phyloP scores from a whole-genome alignment of 2,113 vertebrate species.

The Caranx ignobilis region DNA sequence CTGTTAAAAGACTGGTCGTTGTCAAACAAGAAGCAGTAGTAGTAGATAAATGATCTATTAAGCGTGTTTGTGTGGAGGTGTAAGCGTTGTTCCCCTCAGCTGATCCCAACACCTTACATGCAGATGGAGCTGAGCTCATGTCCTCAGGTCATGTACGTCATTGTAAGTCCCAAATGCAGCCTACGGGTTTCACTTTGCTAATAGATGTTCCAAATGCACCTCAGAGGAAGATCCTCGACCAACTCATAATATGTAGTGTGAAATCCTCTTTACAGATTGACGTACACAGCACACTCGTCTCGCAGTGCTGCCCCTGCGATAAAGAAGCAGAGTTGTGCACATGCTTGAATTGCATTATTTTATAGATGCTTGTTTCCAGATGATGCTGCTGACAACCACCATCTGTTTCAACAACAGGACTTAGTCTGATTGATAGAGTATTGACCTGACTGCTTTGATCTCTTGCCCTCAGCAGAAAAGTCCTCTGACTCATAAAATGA shows the following conservation, averaged over 20 bases:
- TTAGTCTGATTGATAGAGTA: conserved; percentile 70
- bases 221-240: conserved; percentile 21
- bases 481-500: conserved; percentile 45
- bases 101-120: not conserved
- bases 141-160: not conserved
- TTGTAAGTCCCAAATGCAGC: not conserved
- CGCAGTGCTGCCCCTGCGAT: conserved; percentile 1
- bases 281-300: conserved; percentile 1
- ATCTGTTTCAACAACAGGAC: conserved; percentile 75
- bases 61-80: not conserved
- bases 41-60: not conserved
- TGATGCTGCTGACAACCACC: conserved; percentile 39
- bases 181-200: not conserved
- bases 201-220: conserved; percentile 20
- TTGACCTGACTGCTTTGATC: conserved; percentile 71
- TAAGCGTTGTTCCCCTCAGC: not conserved
- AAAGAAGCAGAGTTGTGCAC: not conserved
- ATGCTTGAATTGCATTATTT: conserved; percentile 25
- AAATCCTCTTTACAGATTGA: conserved; percentile 63
- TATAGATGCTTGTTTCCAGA: conserved; percentile 39
- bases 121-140: not conserved
- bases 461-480: conserved; percentile 51
- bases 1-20: not conserved
- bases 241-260: not conserved
- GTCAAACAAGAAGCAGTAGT: not conserved